A percentile compares a stretch with the other conserved stretches of the same genome.
phyloP scores from a whole-genome alignment of 2,797 vertebrate species.

The Bovichtus variegatus region DNA sequence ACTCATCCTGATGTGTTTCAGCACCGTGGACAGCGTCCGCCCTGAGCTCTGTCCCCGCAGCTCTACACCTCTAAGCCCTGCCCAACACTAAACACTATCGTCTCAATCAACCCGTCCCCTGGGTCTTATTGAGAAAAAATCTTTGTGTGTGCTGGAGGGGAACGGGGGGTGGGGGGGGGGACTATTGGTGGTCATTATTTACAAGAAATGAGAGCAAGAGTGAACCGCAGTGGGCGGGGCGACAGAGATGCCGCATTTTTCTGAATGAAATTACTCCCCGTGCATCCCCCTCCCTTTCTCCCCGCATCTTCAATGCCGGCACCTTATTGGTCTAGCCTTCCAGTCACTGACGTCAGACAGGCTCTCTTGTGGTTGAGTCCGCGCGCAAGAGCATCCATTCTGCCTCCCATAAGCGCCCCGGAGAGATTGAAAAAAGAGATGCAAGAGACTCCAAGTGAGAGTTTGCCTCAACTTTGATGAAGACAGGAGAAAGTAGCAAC shows the following conservation, averaged over 20 bases:
- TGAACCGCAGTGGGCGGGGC: constrained; percentile 88
- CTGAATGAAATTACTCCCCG: constrained; percentile 88
- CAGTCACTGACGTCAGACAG: constrained; percentile 83
- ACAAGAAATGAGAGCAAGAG: constrained; percentile 59
- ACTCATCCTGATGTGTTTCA: constrained; percentile 78
- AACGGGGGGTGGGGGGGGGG: not conserved
- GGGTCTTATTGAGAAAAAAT: constrained; percentile 25
- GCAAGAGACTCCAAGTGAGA: constrained; percentile 22
- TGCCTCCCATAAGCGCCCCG: constrained; percentile 55
- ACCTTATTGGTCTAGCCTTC: constrained; percentile 77
- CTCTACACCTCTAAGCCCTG: not conserved
- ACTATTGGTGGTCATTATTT: constrained; percentile 47
- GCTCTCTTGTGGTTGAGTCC: constrained; percentile 75
- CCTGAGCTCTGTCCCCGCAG: not conserved
- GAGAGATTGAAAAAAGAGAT: constrained; percentile 44
- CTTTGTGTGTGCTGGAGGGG: constrained; percentile 3
- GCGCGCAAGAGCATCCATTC: constrained; percentile 74
- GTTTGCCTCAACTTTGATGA: constrained; percentile 41
- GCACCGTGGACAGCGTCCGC: constrained; percentile 82
- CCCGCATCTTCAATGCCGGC: constrained; percentile 40
- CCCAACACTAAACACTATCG: not conserved
- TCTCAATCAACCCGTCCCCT: constrained; percentile 5
- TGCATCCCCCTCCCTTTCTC: constrained; percentile 21
- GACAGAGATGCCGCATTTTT: constrained; percentile 87
- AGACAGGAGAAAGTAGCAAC: constrained; percentile 22